These are phyloP conservation scores for Aproaerema taeniolella DNA, from an alignment of 2,888 invertebrate genomes.

Conservation along the genomic window DNA sequence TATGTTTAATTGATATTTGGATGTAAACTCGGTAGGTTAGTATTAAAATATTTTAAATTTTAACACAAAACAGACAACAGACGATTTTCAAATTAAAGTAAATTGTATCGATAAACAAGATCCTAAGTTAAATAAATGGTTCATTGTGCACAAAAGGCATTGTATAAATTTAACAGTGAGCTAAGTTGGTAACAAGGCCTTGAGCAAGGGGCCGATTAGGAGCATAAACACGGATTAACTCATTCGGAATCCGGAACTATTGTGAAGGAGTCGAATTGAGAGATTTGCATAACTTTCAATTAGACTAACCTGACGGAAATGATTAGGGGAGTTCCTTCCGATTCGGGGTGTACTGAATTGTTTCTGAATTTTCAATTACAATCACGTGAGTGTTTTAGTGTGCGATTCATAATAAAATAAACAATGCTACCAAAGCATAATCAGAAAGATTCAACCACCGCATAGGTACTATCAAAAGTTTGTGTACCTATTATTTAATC, in stretches of 20 bases:
- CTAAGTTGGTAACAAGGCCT: conserved; percentile 68
- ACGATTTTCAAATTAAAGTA: conserved; percentile 38
- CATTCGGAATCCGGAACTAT: conserved; percentile 74
- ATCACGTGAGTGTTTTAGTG: conserved; percentile 11
- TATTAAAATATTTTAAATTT: too few relatives aligned
- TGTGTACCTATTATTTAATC: too few relatives aligned
- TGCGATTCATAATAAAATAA: conserved; percentile 14
- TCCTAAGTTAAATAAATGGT: conserved; percentile 56
- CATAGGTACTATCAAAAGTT: too few relatives aligned
- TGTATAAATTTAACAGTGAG: conserved; percentile 70
- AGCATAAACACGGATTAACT: conserved; percentile 77
- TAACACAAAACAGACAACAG: conserved; percentile 22
- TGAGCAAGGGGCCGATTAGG: conserved; percentile 71
- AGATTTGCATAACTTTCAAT: conserved; percentile 78
- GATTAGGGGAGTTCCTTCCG: conserved; percentile 60
- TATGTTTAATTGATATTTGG: not conserved
- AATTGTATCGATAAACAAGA: conserved; percentile 45
- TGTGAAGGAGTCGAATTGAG: conserved; percentile 74
- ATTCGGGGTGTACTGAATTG: conserved; percentile 35
- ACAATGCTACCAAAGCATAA: too few relatives aligned
- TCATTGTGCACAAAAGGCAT: conserved; percentile 61
- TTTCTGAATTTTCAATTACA: conserved; percentile 14
- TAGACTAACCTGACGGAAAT: conserved; percentile 72
- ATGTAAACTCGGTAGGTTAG: too few relatives aligned
- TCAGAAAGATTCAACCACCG: too few relatives aligned